Base-by-base conservation (phyloP, 2,797 vertebrate genomes). In the Myotis pilosus region DNA sequence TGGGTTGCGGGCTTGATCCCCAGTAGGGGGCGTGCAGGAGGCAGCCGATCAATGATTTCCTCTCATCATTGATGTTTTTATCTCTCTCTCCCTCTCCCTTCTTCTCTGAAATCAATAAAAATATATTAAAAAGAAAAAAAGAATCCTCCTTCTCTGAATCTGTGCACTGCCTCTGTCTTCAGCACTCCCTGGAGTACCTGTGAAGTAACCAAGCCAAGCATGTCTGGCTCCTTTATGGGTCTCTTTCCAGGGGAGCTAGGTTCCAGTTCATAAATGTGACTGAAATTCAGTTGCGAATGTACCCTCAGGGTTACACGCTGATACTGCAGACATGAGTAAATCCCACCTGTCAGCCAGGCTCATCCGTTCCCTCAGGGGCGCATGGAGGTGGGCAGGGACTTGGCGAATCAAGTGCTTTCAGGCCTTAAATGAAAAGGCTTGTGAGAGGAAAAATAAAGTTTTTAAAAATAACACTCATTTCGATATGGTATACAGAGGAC, bases 241-340 rank as follows among this genome's bases (percentile, higher is more conserved):
- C 66, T 95, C 87, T 80, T 94, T 85, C 76, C 78, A 81, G 57
- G 57, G 53, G 28, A 75, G 23, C 38, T 25, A 68, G 69, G 68
- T 95, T 84, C 57, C 72, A 89, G 69, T 7, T 82, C 81, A 72
- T 66, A 87, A 87, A 90, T 47, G 69, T 55, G 68, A 82, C 68
- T 47, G 66, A 84, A 69, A 79, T 87, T 64, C 71, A 2, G 86
- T 60, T 49, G n/a, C 30, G 72, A 55, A 81, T 55, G 60, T 66
- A 89, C 62, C 51, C 68, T 47, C 28, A 81, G 71, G 76, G 41
- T 92, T 92, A 84, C 30, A 12, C 83, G 49, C 28, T 51, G 36
- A 87, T 36, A n/a, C 75, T 79, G 23, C 22, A 91, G 81, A 49
- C 53, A 60, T 0, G 41, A 80, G 36, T 47, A 64, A 76, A 85